These are phyloP conservation scores for Sceloporus undulatus DNA, from an alignment of 2,113 vertebrate species.

Conservation along the genomic window DNA sequence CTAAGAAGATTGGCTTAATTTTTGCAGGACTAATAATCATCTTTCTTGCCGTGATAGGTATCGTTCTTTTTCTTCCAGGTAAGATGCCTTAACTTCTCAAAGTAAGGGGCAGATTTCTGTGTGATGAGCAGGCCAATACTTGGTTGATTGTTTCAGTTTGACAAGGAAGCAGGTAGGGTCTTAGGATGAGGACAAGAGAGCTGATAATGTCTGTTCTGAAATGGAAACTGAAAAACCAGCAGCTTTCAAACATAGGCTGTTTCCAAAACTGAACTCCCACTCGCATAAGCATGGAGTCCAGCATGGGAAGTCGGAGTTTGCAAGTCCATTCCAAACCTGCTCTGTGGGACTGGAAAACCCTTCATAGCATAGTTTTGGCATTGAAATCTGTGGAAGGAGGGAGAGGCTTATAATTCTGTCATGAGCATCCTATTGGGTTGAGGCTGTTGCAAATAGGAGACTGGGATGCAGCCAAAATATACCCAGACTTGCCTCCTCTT, in stretches of 20 bases:
- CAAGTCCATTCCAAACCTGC: too few species aligned
- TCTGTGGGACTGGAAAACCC: too few species aligned
- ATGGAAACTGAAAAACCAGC: background rate
- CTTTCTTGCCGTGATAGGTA: conserved; percentile 59
- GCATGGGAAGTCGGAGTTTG: too few species aligned
- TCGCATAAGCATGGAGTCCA: too few species aligned
- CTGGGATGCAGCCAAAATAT: too few species aligned
- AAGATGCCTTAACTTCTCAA: conserved; percentile 31
- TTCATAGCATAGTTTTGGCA: too few species aligned
- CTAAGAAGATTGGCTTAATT: conserved; percentile 62
- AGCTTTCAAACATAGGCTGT: background rate
- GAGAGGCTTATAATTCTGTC: too few species aligned
- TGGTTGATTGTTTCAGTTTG: background rate
- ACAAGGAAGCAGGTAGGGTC: background rate
- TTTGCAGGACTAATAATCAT: conserved; percentile 54
- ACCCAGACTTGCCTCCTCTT: too few species aligned
- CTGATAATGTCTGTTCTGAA: background rate
- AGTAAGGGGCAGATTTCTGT: background rate
- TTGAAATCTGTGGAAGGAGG: too few species aligned
- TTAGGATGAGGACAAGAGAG: background rate
- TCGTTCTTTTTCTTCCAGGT: conserved; percentile 76
- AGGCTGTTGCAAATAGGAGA: too few species aligned
- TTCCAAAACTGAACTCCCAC: too few species aligned
- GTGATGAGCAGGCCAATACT: background rate
- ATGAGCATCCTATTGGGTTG: too few species aligned